Evolutionary conservation across 2,797 vertebrate species (phyloP).

Genomic region (Diplodus sargus): DNA sequence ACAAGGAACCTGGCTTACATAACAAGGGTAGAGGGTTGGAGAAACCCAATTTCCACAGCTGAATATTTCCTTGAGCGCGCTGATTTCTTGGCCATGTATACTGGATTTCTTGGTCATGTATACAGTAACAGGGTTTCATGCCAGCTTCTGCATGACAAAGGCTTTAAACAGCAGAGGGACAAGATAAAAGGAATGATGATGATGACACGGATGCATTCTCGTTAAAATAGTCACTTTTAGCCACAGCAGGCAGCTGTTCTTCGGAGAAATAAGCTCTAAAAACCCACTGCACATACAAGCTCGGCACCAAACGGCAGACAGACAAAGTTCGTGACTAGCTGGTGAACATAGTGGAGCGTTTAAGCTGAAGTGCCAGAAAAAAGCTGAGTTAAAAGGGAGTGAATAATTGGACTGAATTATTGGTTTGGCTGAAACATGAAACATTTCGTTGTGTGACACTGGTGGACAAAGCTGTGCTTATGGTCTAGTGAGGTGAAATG

Average conservation of each 20-base stretch:
- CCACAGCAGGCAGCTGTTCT: background rate
- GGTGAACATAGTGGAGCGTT: background rate
- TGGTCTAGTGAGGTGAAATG: no score
- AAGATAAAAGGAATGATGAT: background rate
- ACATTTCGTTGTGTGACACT: no score
- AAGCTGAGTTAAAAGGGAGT: background rate
- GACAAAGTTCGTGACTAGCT: background rate
- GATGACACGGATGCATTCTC: background rate
- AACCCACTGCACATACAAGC: background rate
- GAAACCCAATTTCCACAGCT: background rate
- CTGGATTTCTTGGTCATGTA: conserved; percentile 1
- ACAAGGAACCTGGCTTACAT: background rate
- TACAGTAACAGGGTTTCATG: background rate
- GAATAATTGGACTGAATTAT: no score
- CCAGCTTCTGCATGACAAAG: background rate
- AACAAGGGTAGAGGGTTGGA: no score
- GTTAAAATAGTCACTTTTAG: background rate
- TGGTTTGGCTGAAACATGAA: no score
- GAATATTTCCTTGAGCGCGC: background rate
- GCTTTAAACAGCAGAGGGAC: background rate
- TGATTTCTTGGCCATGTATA: background rate
- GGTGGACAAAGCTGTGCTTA: no score
- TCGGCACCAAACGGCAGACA: background rate
- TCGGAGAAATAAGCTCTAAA: background rate
- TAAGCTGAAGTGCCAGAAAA: background rate